Conservation (phyloP, 2,888 invertebrate genomes). For the Caenorhabditis imperialis region DNA sequence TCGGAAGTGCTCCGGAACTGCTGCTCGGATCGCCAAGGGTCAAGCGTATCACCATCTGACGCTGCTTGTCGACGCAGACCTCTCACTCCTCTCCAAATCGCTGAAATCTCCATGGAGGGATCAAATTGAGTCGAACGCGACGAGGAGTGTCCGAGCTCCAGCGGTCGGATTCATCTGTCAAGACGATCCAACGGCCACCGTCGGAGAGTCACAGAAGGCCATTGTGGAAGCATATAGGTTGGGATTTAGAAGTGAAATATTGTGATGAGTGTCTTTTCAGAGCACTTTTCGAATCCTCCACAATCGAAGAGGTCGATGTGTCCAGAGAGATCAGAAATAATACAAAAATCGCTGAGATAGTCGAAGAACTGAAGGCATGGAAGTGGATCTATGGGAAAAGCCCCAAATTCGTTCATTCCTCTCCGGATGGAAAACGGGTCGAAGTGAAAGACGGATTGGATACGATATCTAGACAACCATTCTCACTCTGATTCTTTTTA, state of each 20-base stretch:
- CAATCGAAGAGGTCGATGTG: conserved; percentile 75
- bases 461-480: conserved; percentile 24
- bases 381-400: conserved; percentile 91
- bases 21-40: conserved; percentile 88
- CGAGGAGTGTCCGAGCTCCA: conserved; percentile 87
- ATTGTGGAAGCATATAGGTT: conserved; percentile 83
- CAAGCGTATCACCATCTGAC: conserved; percentile 98
- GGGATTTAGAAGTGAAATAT: neutral
- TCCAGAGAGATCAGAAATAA: conserved; percentile 2
- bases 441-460: conserved; percentile 63
- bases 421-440: conserved; percentile 2
- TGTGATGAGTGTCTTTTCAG: too few relatives aligned
- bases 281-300: conserved; percentile 78
- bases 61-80: conserved; percentile 86
- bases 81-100: conserved; percentile 55
- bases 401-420: conserved; percentile 83
- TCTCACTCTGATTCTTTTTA: conserved; percentile 6
- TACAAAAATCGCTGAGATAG: conserved; percentile 80
- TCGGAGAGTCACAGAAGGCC: conserved; percentile 84
- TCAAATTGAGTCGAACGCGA: conserved; percentile 89
- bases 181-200: conserved; percentile 81
- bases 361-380: conserved; percentile 86
- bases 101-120: conserved; percentile 79
- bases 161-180: conserved; percentile 87
- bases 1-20: conserved; percentile 88